phyloP scores from a whole-genome alignment of 2,113 vertebrate genomes.

The Seriola quinqueradiata region DNA sequence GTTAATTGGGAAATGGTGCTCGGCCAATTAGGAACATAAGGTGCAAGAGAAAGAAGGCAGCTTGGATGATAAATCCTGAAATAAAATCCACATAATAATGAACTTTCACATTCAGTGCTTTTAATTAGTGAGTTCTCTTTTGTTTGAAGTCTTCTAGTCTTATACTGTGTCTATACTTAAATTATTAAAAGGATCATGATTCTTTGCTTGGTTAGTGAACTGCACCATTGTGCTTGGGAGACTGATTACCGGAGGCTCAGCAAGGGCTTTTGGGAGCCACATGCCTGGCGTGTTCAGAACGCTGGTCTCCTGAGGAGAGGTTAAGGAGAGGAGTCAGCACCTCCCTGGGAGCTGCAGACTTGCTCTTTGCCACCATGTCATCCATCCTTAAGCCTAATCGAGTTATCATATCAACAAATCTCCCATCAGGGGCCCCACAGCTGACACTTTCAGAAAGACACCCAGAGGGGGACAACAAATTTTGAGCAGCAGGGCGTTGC shows the following conservation, averaged over 20 bases:
- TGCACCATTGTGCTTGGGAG: constrained; percentile 45
- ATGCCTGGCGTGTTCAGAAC: constrained; percentile 78
- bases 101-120: constrained; percentile 61
- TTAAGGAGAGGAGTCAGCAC: constrained; percentile 81
- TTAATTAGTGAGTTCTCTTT: constrained; percentile 74
- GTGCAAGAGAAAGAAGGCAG: constrained; percentile 31
- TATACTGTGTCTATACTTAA: constrained; percentile 46
- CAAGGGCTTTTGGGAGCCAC: constrained; percentile 63
- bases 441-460: constrained; percentile 87
- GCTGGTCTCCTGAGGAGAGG: constrained; percentile 81
- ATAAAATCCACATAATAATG: constrained; percentile 69
- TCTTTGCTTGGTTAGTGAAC: constrained; percentile 60
- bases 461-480: constrained; percentile 90
- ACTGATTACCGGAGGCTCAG: constrained; percentile 64
- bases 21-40: constrained; percentile 66
- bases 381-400: constrained; percentile 88
- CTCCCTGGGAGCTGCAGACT: constrained; percentile 82
- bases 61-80: constrained; percentile 62
- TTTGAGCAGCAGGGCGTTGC: constrained; percentile 91
- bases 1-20: constrained; percentile 68
- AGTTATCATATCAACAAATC: constrained; percentile 92
- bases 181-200: constrained; percentile 66
- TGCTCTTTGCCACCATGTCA: constrained; percentile 81
- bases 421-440: constrained; percentile 78
- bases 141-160: constrained; percentile 59